These are phyloP conservation scores for Limonius californicus DNA, from an alignment of 1,140 invertebrate genomes.

Conservation along the genomic window DNA sequence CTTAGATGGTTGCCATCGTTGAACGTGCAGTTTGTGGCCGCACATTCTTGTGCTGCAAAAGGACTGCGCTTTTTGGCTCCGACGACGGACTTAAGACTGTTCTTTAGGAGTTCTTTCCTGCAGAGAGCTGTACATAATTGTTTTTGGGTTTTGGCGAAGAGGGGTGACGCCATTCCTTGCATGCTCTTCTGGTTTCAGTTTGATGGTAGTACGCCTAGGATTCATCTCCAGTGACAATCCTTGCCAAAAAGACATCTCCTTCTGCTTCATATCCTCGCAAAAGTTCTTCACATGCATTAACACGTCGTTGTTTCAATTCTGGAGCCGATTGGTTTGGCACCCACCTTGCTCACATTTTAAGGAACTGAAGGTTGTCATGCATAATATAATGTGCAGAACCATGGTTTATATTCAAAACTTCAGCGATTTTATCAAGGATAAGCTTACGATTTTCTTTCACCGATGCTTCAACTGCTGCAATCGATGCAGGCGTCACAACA, in stretches of 20 bases:
- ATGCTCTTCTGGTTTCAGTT: neutral
- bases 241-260: neutral
- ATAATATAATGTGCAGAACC: no score
- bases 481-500: neutral
- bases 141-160: neutral
- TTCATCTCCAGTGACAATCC: neutral
- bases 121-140: neutral
- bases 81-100: no score
- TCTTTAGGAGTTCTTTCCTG: neutral
- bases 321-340: neutral
- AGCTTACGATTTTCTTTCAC: no score
- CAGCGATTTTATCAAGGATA: no score
- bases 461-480: neutral
- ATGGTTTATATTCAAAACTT: no score
- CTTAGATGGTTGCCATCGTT: no score
- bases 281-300: no score
- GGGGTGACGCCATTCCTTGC: neutral
- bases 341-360: neutral
- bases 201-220: neutral
- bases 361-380: no score
- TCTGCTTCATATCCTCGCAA: no score
- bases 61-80: neutral
- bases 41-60: neutral
- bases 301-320: no score
- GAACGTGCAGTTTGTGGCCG: no score